Evolutionary conservation across 1,140 invertebrate genomes (phyloP).

Genomic region (Melanaphis sacchari): DNA sequence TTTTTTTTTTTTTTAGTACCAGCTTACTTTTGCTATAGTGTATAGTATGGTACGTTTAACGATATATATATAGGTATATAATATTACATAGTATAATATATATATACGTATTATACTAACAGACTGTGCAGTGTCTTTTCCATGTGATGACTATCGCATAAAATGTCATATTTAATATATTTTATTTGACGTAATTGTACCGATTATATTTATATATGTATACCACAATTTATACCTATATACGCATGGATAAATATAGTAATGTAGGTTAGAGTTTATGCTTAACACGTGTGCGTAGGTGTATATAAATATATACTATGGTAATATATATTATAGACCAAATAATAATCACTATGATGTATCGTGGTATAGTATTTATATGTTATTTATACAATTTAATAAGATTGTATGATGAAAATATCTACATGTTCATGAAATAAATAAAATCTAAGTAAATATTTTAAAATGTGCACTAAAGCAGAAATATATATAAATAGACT

Average conservation of each 20-base stretch:
- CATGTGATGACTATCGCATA: neutral
- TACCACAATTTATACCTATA: neutral
- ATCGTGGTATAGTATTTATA: neutral
- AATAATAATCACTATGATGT: neutral
- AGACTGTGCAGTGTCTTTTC: neutral
- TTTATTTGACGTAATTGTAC: neutral
- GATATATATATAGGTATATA: neutral
- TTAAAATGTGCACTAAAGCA: neutral
- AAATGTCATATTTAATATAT: neutral
- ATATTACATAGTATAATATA: neutral
- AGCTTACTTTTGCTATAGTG: neutral
- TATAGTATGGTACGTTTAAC: neutral
- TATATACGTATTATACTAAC: neutral
- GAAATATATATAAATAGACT: neutral
- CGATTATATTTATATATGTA: neutral
- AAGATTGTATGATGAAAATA: neutral
- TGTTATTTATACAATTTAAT: neutral
- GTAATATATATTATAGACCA: neutral
- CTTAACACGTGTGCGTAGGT: neutral
- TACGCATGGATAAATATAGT: neutral
- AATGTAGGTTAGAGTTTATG: neutral
- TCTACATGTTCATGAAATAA: neutral
- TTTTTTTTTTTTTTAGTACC: constrained; percentile 33
- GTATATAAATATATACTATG: neutral
- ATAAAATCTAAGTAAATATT: neutral